Evolutionary conservation across 92 coral and sea anemone species (phyloP), one percentile per base, ranked within the genome.

Genomic region (Hydrozoanthus gracilis): DNA sequence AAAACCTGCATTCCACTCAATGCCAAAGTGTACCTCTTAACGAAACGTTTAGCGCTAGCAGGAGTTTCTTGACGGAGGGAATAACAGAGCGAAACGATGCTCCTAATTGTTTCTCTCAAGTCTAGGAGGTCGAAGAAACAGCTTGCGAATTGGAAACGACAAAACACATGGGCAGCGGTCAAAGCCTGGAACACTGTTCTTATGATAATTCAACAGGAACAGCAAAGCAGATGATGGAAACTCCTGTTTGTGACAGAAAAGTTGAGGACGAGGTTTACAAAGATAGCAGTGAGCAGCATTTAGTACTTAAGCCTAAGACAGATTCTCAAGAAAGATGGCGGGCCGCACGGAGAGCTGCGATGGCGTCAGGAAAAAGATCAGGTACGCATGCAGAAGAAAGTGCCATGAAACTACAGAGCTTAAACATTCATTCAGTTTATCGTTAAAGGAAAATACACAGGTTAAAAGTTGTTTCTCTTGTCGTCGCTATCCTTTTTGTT

Each of bases 281-380:
- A 48, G 61, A 74, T 74, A 58, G 39, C 14, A 74, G 44, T 60
- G 51, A 74, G 15, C 44, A 5, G n/a, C n/a, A n/a, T 50, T 20
- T 74, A 8, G 51, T 16, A 16, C 48, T 3, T 44, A 6, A 50
- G 47, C 44, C 61, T 5, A 74, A 50, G 18, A 74, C 0, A 44
- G 18, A 35, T n/a, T 50, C 79, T 7, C 45, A 17, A 15, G 6
- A 16, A 15, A 74, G 78, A 8, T 74, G 79, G 79, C 79, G 51
- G 56, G 46, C 60, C 0, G 79, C 79, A 17, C n/a, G 79, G 44
- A 74, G 56, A 44, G 79, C 60, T 7, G 56, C 79, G 10, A 20
- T 74, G 45, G 61, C 60, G 18, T 73, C 54, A 44, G 58, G 13
- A 73, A 11, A 46, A 5, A 35, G 54, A 46, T 46, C n/a, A 74